Conservation (phyloP, 2,888 invertebrate genomes). For the Oasisia sp. region DNA sequence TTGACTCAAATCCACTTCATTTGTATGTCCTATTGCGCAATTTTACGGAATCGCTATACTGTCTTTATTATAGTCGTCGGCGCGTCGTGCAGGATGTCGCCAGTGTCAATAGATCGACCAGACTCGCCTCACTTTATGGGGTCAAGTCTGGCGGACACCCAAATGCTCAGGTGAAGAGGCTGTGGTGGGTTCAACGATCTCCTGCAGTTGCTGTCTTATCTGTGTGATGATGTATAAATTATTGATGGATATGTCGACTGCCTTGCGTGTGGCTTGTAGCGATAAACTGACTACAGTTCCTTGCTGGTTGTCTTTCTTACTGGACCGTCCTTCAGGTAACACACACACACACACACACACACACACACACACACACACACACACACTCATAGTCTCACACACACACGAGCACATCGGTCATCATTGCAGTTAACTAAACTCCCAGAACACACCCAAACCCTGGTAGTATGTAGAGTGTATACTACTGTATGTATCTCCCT, state of each 20-base stretch:
- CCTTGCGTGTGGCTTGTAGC: background rate
- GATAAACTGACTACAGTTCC: background rate
- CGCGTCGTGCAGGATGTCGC: background rate
- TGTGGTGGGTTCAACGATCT: background rate
- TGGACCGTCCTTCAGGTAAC: too few relatives aligned
- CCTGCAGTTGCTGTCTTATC: background rate
- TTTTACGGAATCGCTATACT: background rate
- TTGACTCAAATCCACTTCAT: background rate
- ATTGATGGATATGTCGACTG: background rate
- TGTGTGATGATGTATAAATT: background rate
- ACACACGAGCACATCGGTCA: too few relatives aligned
- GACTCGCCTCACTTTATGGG: background rate
- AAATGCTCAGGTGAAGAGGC: background rate
- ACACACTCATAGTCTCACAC: too few relatives aligned
- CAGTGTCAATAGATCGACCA: background rate
- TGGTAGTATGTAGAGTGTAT: too few relatives aligned
- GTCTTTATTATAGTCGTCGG: background rate
- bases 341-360: too few relatives aligned
- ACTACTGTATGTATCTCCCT: too few relatives aligned
- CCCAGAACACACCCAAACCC: too few relatives aligned
- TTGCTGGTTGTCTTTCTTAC: background rate
- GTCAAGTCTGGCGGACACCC: background rate
- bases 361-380: too few relatives aligned
- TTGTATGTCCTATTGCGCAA: background rate
- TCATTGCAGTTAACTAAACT: too few relatives aligned